Conservation (phyloP, 1,140 invertebrate species). For the Lepidurus arcticus region DNA sequence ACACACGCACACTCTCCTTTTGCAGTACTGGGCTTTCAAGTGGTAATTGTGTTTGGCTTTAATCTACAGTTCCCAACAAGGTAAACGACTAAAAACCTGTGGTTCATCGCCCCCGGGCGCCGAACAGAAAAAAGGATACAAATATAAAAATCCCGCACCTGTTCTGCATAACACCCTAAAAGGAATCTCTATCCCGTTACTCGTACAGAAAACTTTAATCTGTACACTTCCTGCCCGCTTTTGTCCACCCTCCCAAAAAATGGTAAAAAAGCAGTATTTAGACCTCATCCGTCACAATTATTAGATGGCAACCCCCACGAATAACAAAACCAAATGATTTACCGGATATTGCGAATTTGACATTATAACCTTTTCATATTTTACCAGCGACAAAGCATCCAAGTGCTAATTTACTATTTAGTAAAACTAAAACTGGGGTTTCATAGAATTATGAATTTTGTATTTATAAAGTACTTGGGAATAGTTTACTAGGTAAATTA, state of each 20-base stretch:
- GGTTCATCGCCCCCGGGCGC: neutral
- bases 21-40: neutral
- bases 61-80: neutral
- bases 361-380: no score
- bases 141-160: neutral
- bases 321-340: no score
- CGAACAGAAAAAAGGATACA: neutral
- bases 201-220: neutral
- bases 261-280: neutral
- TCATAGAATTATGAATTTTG: no score
- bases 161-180: constrained; percentile 19
- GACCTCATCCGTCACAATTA: neutral
- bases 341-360: no score
- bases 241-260: neutral
- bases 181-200: neutral
- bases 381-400: no score
- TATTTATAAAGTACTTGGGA: no score
- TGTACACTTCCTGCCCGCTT: neutral
- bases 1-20: constrained; percentile 5
- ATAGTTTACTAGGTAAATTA: no score
- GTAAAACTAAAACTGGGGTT: no score
- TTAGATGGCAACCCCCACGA: no score
- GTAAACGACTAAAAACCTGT: constrained; percentile 13
- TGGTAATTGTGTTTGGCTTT: neutral
- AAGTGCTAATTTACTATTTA: no score